These are phyloP conservation scores for Chrysolina oricalcia DNA, from an alignment of 2,888 invertebrate genomes.

Conservation along the genomic window DNA sequence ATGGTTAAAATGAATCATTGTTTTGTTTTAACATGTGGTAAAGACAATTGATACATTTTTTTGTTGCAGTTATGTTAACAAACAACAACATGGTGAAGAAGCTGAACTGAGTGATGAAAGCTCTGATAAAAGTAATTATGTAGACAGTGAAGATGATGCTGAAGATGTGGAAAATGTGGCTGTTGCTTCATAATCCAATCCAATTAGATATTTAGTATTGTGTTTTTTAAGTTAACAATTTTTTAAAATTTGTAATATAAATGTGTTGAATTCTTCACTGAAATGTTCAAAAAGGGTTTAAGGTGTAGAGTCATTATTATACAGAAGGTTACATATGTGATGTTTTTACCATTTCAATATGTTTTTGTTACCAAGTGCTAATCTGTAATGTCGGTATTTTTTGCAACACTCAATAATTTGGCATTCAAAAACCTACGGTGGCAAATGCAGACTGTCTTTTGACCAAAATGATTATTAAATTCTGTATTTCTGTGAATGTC, in stretches of 20 bases:
- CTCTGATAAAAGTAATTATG: conserved; percentile 54
- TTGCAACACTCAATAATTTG: too few species aligned
- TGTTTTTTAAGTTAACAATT: neutral
- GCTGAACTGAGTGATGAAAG: conserved; percentile 53
- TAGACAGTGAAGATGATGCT: conserved; percentile 50
- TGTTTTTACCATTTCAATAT: too few species aligned
- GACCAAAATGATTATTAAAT: too few species aligned
- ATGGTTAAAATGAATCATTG: neutral
- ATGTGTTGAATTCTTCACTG: neutral
- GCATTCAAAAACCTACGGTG: too few species aligned
- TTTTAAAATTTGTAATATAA: neutral
- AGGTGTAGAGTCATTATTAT: too few species aligned
- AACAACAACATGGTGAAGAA: conserved; percentile 56
- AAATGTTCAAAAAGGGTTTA: neutral
- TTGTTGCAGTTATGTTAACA: conserved; percentile 54
- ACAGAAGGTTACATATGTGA: too few species aligned
- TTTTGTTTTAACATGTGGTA: neutral
- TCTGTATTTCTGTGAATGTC: too few species aligned
- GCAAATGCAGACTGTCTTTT: too few species aligned
- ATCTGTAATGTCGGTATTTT: too few species aligned
- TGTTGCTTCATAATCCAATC: conserved; percentile 9
- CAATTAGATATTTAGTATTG: neutral
- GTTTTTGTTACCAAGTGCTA: too few species aligned
- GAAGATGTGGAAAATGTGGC: conserved; percentile 28
- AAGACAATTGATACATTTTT: conserved; percentile 22